Percentiles rank a stretch among this genome's conserved stretches.
Conservation (phyloP, 2,113 vertebrate species). For the Muscicapa adusta region DNA sequence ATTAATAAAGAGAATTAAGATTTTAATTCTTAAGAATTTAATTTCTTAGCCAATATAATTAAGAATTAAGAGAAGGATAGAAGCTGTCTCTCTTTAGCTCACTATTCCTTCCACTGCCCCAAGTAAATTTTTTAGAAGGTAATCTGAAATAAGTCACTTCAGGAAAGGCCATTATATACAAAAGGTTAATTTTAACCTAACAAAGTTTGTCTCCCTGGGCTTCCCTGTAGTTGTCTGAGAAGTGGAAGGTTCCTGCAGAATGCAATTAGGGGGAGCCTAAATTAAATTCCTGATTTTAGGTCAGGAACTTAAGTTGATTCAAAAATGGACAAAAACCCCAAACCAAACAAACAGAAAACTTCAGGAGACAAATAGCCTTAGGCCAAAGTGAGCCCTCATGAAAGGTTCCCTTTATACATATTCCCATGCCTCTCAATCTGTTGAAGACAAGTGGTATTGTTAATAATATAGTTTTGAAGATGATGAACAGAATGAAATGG, state of each 20-base stretch:
- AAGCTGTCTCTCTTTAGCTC: not conserved
- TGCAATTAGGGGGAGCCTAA: not conserved
- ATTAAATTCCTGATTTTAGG: not conserved
- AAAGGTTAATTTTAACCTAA: not conserved
- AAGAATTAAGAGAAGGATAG: not conserved
- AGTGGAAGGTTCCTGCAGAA: not conserved
- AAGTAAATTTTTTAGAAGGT: not conserved
- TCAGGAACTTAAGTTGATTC: not conserved
- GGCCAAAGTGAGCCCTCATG: not conserved
- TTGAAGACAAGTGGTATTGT: not conserved
- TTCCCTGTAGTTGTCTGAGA: not conserved
- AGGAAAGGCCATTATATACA: not conserved
- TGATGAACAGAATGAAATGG: not conserved
- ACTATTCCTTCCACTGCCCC: not conserved
- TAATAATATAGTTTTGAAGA: not conserved
- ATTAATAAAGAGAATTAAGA: not conserved
- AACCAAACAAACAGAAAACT: not conserved
- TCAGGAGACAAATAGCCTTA: not conserved
- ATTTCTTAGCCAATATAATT: not conserved
- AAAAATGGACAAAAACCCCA: not conserved
- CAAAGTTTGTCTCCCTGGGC: not conserved
- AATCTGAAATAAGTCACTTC: not conserved
- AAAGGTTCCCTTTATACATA: not conserved
- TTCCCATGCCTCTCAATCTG: not conserved
- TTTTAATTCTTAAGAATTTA: not conserved